Evolutionary conservation across 1,140 invertebrate genomes (phyloP), one percentile per base, ranked within the genome.

Genomic region (Trissolcus basalis): DNA sequence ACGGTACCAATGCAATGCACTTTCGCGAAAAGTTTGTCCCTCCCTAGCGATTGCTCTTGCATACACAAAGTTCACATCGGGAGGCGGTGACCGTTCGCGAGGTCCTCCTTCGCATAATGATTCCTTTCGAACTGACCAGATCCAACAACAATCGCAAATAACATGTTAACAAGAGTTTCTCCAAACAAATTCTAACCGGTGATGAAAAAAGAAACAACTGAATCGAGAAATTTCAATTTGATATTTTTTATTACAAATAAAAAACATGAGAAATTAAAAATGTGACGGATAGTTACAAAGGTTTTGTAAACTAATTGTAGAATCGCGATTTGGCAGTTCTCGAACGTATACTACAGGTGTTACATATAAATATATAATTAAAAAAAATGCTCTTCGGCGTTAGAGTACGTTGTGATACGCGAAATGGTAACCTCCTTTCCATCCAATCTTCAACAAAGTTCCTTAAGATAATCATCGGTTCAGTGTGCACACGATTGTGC

Each of bases 71-170:
- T 12, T 27, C 55, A 58, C 69, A 77, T 79, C 76, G 55, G 68
- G 63, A 79, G 67, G 77, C 79, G 73, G 51, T 48, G 73, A 69
- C 49, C 64, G 73, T 79, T 49, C 54, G 58, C 68, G 48, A 63
- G 41, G 59, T 14, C 35, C 36, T 43, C 71, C 58, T 75, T 35
- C 67, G 80, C 80, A 81, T 81, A 82, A 80, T 69, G 68, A 80
- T 80, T 60, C 43, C 54, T 73, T 43, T 58, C 65, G 36, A 11
- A 61, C 74, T 71, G 72, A 69, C 72, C 59, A 63, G n/a, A 64
- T 63, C 50, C 53, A 74, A 74, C 50, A 58, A 12, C 14, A 14
- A 13, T 55, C 36, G 0, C 36, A 27, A 27, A 1, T 1, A n/a
- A n/a, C n/a, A n/a, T n/a, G n/a, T n/a, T n/a, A 27, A 27, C 19